Evolutionary conservation across 1,140 invertebrate species (phyloP), one percentile per base, ranked within the genome.

Genomic region (Monomorium pharaonis): DNA sequence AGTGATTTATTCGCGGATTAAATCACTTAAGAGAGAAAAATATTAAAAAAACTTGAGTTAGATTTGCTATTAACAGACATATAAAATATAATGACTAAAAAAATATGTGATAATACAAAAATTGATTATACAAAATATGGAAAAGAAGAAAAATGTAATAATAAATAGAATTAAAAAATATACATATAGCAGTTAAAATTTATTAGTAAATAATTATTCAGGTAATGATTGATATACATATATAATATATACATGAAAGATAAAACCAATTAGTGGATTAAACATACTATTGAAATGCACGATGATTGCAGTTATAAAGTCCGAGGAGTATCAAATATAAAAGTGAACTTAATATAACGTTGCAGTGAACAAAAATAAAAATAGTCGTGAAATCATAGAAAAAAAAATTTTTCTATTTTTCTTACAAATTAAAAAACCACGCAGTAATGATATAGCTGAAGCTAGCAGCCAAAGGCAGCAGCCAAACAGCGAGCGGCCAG

Each of bases 351-450:
- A 42, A 47, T 14, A 12, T 16, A 42, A 83, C 14, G 12, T 67
- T 69, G 16, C 6, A 33, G 49, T 6, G 4, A 24, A 60, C 37
- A 74, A 58, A 72, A 60, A 74, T 83, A 83, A n/a, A n/a, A n/a
- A n/a, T 58, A 12, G 14, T 16, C 16, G 51, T 27, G 30, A 72
- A 81, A 81, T 16, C 14, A 18, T 24, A 51, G 12, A 30, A 16
- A n/a, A n/a, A 69, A 14, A 56, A 16, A 67, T 54, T 42, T 70
- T 54, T 42, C n/a, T 80, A 16, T 54, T 80, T 80, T 44, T 72
- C 42, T 80, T 14, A 30, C 21, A 67, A 56, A 72, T 83, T 83
- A 72, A 81, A 83, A 83, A 58, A 83, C 24, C 67, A 58, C 27
- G 24, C 18, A 16, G 10, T 47, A 80, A 80, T 70, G 51, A n/a